These are phyloP conservation scores for Melanophora roralis DNA, from an alignment of 2,888 invertebrate genomes.

Conservation along the genomic window DNA sequence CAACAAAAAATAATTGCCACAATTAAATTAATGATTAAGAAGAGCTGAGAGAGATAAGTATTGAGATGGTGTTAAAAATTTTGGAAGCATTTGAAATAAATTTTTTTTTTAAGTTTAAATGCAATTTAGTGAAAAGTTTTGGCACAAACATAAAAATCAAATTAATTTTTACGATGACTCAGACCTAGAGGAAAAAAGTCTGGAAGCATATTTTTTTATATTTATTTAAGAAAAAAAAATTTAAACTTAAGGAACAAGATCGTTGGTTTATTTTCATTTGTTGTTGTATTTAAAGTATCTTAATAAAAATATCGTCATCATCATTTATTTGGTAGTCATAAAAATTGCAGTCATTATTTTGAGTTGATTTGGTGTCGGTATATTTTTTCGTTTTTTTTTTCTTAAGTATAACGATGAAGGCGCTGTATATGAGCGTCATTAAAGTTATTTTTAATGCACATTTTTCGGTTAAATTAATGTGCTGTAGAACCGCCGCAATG, in stretches of 20 bases:
- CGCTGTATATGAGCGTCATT: constrained; percentile 46
- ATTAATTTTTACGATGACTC: constrained; percentile 51
- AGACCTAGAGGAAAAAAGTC: constrained; percentile 4
- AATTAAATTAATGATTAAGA: constrained; percentile 63
- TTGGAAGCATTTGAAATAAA: not conserved
- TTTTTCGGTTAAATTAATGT: constrained; percentile 60
- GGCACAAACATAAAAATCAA: constrained; percentile 49
- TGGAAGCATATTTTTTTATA: constrained; percentile 34
- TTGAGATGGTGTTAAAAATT: constrained; percentile 61
- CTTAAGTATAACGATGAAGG: constrained; percentile 1
- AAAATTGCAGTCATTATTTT: constrained; percentile 61
- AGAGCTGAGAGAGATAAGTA: constrained; percentile 10
- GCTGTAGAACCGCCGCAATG: constrained; percentile 48
- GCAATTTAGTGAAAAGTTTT: constrained; percentile 36
- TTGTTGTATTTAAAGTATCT: constrained; percentile 16
- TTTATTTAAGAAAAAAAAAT: not conserved
- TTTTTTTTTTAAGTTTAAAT: not conserved
- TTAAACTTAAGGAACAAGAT: constrained; percentile 9
- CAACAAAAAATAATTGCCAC: constrained; percentile 53
- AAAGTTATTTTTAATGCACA: constrained; percentile 56
- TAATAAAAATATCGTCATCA: constrained; percentile 52
- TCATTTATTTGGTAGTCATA: constrained; percentile 60
- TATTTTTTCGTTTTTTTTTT: not conserved
- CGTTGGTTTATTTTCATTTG: too few relatives aligned
- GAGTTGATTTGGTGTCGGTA: constrained; percentile 34